phyloP scores from a whole-genome alignment of 2,797 vertebrate genomes.

The Balearica regulorum region DNA sequence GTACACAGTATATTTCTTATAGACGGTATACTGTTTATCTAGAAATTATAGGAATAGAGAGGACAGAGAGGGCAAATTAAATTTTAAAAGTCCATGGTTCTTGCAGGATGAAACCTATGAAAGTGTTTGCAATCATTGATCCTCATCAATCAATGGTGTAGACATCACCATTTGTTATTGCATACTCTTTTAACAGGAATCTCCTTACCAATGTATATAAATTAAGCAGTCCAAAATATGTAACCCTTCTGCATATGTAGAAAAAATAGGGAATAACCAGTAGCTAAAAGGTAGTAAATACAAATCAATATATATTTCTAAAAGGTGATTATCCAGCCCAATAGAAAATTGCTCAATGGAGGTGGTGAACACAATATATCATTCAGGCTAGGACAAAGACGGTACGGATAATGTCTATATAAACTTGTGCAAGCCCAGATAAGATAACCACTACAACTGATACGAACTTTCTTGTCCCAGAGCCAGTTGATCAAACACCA shows the following conservation, averaged over 20 bases:
- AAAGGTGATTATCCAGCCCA: neutral
- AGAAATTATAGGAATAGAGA: neutral
- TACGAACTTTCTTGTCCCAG: neutral
- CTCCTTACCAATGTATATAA: neutral
- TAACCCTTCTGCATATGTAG: neutral
- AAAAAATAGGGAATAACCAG: neutral
- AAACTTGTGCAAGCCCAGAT: neutral
- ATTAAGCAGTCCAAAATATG: neutral
- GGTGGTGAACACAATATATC: neutral
- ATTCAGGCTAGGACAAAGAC: neutral
- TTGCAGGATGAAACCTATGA: neutral
- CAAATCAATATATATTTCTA: neutral
- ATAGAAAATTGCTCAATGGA: neutral
- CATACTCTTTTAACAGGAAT: neutral
- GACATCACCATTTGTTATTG: neutral
- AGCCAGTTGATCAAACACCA: neutral
- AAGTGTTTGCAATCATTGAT: neutral
- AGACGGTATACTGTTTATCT: neutral
- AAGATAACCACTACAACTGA: neutral
- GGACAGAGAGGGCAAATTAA: neutral
- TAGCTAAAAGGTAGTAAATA: neutral
- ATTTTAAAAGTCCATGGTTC: neutral
- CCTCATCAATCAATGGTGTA: neutral
- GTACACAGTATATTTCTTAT: neutral
- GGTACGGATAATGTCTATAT: fast-evolving